Percentiles rank a stretch among this genome's conserved stretches.
phyloP scores from a whole-genome alignment of 1,140 invertebrate genomes.

The Ceratina japonica region DNA sequence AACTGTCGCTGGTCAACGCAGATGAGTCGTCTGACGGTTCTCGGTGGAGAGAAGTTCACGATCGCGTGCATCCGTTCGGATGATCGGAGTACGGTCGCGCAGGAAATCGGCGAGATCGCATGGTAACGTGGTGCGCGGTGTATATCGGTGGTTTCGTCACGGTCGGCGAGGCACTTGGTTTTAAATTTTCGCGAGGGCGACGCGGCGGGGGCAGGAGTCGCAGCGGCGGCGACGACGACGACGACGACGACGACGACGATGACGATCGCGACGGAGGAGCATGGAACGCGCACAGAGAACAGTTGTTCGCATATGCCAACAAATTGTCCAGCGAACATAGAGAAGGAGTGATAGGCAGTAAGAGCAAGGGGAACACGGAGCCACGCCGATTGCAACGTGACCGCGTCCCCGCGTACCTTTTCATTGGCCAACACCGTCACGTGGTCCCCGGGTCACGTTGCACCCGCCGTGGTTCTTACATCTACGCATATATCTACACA shows the following conservation, averaged over 20 bases:
- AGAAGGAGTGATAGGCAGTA: slow-evolving; percentile 62
- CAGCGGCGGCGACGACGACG: not conserved
- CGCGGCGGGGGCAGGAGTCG: no score
- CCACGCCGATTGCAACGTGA: slow-evolving; percentile 75
- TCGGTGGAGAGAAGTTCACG: no score
- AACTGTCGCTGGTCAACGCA: no score
- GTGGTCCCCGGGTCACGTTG: slow-evolving; percentile 78
- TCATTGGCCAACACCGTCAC: slow-evolving; percentile 64
- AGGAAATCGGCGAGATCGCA: no score
- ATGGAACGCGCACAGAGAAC: slow-evolving; percentile 14
- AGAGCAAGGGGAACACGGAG: slow-evolving; percentile 57
- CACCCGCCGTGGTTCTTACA: slow-evolving; percentile 72
- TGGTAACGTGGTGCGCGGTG: no score
- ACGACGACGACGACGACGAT: not conserved
- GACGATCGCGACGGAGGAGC: not conserved
- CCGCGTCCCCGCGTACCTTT: slow-evolving; percentile 59
- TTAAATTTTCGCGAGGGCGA: no score
- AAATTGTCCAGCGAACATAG: slow-evolving; percentile 14
- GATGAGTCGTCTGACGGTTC: no score
- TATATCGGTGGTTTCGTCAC: no score
- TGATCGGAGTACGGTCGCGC: no score
- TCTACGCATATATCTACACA: not conserved
- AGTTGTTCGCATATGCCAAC: slow-evolving; percentile 53
- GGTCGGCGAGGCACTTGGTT: no score
- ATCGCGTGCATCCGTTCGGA: no score